A percentile compares a stretch with the other conserved stretches of the same genome.
These are phyloP conservation scores for Doryteuthis pealeii DNA, from an alignment of 1,140 invertebrate genomes.

Conservation along the genomic window DNA sequence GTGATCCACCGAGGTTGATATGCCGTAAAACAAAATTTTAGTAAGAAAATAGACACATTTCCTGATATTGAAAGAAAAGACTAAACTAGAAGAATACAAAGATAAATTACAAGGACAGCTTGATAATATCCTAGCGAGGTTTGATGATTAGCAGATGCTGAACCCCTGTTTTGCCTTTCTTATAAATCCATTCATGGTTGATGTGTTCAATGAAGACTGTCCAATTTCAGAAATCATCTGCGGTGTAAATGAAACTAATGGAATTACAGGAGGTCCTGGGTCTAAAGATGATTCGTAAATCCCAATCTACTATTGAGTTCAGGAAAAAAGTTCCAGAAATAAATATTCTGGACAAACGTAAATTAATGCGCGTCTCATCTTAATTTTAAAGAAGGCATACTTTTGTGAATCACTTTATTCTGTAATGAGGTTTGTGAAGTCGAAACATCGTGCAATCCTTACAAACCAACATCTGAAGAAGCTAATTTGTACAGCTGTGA, in stretches of 20 bases:
- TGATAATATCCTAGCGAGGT: not conserved
- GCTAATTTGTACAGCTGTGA: not conserved
- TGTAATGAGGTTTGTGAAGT: not conserved
- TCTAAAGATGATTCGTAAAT: not conserved
- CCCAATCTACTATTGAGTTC: not conserved
- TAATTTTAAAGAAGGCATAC: not conserved
- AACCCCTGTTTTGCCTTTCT: not conserved
- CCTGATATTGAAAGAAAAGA: not conserved
- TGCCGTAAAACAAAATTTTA: too few species aligned
- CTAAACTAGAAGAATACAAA: not conserved
- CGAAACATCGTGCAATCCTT: not conserved
- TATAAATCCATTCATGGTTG: conserved; percentile 1
- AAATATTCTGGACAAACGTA: not conserved
- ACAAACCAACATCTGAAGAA: not conserved
- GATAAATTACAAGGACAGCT: not conserved
- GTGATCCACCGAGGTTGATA: too few species aligned
- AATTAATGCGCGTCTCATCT: not conserved
- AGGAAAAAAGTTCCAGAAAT: not conserved
- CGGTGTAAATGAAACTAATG: not conserved
- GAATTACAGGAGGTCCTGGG: not conserved
- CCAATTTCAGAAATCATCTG: not conserved
- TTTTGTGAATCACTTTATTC: not conserved
- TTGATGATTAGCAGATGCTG: not conserved
- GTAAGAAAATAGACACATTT: not conserved
- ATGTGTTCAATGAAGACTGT: not conserved